Evolutionary conservation across 2,113 vertebrate species (phyloP), one percentile per base, ranked within the genome.

Genomic region (Zootoca vivipara): DNA sequence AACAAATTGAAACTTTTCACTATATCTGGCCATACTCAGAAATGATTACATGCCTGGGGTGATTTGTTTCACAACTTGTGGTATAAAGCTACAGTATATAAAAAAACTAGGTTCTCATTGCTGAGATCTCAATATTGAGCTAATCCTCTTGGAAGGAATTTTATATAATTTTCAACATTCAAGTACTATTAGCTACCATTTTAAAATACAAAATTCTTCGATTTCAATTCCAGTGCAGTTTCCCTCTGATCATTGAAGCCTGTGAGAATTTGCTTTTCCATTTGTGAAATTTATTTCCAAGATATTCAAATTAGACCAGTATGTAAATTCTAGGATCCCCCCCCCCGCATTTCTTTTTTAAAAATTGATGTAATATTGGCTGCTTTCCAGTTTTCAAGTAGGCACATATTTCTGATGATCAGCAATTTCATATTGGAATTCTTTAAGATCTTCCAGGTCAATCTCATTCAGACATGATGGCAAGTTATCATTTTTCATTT

Each of bases 61-160:
- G 78, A 33, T 80, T 90, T 89, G 82, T 6, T 72, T 89, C 82
- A 83, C 1, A 89, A 91, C 52, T 84, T 77, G 80, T 85, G 82
- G 16, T 3, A 40, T 20, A 90, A 85, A 91, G 22, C 4, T 2
- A 58, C 46, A 46, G 46, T 46, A 16, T 83, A 22, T 85, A 58
- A 10, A 78, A 78, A 16, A 38, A 81, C 78, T 89, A 6, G 81
- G 72, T 5, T 4, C 3, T 33, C 52, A 15, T 28, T 18, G 67
- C 30, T n/a, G 58, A 62, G 58, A 62, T 20, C 72, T n/a, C 56
- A 84, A 65, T 65, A 72, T 10, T 70, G 65, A n/a, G 2, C 30
- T 33, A 46, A 78, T 67, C 3, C 10, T n/a, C 46, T 46, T 46
- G 46, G 46, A 46, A 46, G 46, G 46, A n/a, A 12, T 9, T 72